Evolutionary conservation across 2,888 invertebrate species (phyloP).

Genomic region (Leptodirus hochenwartii): DNA sequence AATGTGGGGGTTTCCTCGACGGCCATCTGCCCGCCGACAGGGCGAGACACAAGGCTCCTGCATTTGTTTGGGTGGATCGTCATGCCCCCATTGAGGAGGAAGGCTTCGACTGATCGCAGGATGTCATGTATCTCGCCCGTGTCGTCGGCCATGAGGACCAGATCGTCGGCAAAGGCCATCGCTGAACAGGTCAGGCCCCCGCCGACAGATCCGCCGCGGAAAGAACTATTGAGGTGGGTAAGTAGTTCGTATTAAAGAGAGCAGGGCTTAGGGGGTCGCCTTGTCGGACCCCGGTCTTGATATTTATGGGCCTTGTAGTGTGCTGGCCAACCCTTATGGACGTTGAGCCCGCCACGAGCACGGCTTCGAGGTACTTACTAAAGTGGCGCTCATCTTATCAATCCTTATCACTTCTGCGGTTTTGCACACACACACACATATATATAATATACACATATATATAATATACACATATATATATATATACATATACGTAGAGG

Average conservation of each 20-base stretch:
- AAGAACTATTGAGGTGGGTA: slow-evolving; percentile 7
- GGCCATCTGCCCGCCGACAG: slow-evolving; percentile 7
- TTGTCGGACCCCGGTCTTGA: slow-evolving; percentile 22
- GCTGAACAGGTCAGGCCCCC: slow-evolving; percentile 12
- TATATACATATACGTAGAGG: too few species aligned
- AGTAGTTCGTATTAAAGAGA: slow-evolving; percentile 9
- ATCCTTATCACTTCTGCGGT: too few species aligned
- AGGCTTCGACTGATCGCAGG: slow-evolving; percentile 11
- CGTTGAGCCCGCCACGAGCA: too few species aligned
- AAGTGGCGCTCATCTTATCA: slow-evolving; percentile 11
- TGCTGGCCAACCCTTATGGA: slow-evolving; percentile 12
- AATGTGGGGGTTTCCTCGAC: slow-evolving; percentile 5
- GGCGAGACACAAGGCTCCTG: slow-evolving; percentile 7
- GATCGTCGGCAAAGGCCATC: slow-evolving; percentile 23
- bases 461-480: too few species aligned
- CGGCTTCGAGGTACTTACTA: too few species aligned
- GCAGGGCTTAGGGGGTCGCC: slow-evolving; percentile 21
- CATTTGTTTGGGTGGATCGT: slow-evolving; percentile 12
- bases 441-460: too few species aligned
- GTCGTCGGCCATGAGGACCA: slow-evolving; percentile 19
- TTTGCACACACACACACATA: too few species aligned
- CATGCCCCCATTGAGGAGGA: slow-evolving; percentile 14
- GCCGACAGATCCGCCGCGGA: slow-evolving; percentile 10
- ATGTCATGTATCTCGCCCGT: slow-evolving; percentile 16
- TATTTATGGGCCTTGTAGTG: slow-evolving; percentile 9